These are phyloP conservation scores for Basileuterus tristriatus DNA, from an alignment of 2,797 vertebrate genomes.

Conservation along the genomic window DNA sequence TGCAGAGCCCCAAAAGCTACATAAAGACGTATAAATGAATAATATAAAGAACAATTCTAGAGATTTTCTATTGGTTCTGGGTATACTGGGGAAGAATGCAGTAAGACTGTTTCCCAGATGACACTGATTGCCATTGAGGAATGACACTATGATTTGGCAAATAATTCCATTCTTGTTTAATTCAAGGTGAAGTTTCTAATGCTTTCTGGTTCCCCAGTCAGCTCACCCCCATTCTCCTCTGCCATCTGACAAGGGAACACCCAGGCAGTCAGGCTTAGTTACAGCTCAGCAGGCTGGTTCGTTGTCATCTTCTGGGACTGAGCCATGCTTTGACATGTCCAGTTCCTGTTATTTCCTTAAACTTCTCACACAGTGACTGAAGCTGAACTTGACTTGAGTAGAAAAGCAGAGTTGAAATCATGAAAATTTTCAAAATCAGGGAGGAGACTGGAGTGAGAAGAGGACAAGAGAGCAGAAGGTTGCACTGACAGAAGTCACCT, in stretches of 20 bases:
- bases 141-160: background rate
- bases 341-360: background rate
- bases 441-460: background rate
- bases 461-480: background rate
- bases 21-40: background rate
- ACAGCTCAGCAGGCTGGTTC: background rate
- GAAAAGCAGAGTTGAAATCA: background rate
- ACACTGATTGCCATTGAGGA: background rate
- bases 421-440: accelerated
- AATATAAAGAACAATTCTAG: background rate
- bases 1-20: background rate
- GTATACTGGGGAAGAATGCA: background rate
- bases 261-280: background rate
- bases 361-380: background rate
- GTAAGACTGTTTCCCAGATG: background rate
- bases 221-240: background rate
- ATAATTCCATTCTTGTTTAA: background rate
- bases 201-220: background rate
- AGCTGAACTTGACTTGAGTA: background rate
- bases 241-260: background rate
- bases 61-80: background rate
- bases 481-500: background rate
- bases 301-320: background rate
- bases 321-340: background rate
- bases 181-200: background rate